Base-by-base conservation (phyloP, 2,113 vertebrate species). In the Sus scrofa region DNA sequence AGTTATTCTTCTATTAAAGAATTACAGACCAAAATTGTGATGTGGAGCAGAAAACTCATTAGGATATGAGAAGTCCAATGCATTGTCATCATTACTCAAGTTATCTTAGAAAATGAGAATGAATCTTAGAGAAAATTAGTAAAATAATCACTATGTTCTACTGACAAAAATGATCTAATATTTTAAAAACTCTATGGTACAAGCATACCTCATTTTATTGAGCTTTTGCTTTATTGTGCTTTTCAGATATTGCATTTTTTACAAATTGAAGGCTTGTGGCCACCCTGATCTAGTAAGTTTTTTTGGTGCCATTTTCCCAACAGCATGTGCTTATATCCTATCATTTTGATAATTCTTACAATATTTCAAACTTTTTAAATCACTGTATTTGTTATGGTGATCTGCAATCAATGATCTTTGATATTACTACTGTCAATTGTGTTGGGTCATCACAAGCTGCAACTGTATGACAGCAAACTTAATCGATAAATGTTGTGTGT, bases 41-140 rank as follows among this genome's bases (percentile, higher is more conserved):
- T 68, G 86, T 62, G 82, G 0, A 97, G 26, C 56, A 91, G 71
- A 97, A 95, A 97, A 85, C 26, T 89, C 81, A 96, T 75, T 91
- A 96, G 39, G 65, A 78, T 74, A 77, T 56, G 71, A 92, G n/a
- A 90, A 30, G 54, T 67, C 30, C 32, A 91, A 78, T 11, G 13
- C 15, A 52, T 81, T 91, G 86, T 90, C 92, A 93, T 88, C 34
- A 65, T 88, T 90, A 97, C 71, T 74, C 30, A 26, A 26, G 37
- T 79, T 96, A 95, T 78, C 93, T 94, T 82, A 79, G 77, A 94
- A 97, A 96, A 96, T 88, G 58, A 84, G n/a, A 95, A 94, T 79
- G 67, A 92, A 86, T 92, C 65, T 94, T 91, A 65, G 87, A 84
- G n/a, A 91, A 91, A 70, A 83, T 78, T 85, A 75, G 58, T 71